phyloP scores from a whole-genome alignment of 2,888 invertebrate genomes.

The Acanthosepion pharaonis region DNA sequence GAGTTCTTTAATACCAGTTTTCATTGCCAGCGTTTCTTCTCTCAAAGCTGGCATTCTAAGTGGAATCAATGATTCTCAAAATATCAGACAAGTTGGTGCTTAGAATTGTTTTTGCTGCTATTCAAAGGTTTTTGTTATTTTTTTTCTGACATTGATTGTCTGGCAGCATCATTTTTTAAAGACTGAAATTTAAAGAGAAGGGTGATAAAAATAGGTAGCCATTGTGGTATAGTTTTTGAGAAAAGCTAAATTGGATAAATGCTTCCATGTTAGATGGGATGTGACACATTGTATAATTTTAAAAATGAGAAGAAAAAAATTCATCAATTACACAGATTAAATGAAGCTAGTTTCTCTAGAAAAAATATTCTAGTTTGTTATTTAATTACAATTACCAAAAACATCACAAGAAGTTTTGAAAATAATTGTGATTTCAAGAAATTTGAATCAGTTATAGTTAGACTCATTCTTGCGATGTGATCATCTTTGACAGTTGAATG shows the following conservation, averaged over 20 bases:
- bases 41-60: slow-evolving; percentile 13
- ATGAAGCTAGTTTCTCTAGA: no score
- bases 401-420: no score
- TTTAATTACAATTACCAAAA: no score
- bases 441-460: no score
- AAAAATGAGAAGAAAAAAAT: no score
- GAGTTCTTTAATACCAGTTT: slow-evolving; percentile 33
- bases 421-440: no score
- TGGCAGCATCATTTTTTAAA: not conserved
- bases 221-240: not conserved
- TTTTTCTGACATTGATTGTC: not conserved
- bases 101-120: not conserved
- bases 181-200: not conserved
- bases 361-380: no score
- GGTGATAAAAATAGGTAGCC: not conserved
- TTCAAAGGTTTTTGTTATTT: not conserved
- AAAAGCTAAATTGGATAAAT: not conserved
- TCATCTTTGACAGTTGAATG: no score
- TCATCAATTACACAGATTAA: not conserved
- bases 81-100: slow-evolving; percentile 20
- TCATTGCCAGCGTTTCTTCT: slow-evolving; percentile 33
- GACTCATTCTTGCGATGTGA: no score
- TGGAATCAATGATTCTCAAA: slow-evolving; percentile 18
- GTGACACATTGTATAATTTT: no score
- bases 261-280: not conserved